Evolutionary conservation across 1,140 invertebrate species (phyloP).

Genomic region (Camponotus vicinus): DNA sequence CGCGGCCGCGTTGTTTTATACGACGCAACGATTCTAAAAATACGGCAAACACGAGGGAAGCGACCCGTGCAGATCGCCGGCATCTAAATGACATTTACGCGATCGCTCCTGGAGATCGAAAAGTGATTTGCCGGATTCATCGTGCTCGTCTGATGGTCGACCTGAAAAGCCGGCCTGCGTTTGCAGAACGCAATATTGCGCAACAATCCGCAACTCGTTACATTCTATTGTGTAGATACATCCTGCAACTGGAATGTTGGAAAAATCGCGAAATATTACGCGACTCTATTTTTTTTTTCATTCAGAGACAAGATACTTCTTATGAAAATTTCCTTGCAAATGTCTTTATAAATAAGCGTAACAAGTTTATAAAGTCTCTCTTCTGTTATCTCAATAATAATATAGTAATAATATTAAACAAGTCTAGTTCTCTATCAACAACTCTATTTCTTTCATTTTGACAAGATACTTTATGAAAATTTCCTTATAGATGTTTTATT

Average conservation of each 20-base stretch:
- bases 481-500: no score
- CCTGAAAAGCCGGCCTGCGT: neutral
- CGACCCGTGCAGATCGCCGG: neutral
- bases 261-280: neutral
- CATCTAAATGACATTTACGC: neutral
- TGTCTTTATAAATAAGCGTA: no score
- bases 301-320: neutral
- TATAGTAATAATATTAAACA: no score
- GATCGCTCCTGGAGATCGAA: neutral
- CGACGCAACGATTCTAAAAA: constrained; percentile 43
- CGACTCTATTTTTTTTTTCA: neutral
- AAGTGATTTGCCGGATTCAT: constrained; percentile 17
- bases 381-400: no score
- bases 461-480: no score
- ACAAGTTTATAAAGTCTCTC: no score
- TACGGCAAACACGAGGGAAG: constrained; percentile 1
- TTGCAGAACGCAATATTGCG: constrained; percentile 39
- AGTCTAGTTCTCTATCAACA: no score
- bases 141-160: neutral
- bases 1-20: constrained; percentile 31
- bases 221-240: neutral
- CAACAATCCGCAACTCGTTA: constrained; percentile 28
- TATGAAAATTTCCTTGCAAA: neutral
- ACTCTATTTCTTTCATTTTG: no score
- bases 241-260: neutral